Evolutionary conservation across 37 sponge, comb jelly and placozoan species (phyloP).

Genomic region (Agelas oroides): DNA sequence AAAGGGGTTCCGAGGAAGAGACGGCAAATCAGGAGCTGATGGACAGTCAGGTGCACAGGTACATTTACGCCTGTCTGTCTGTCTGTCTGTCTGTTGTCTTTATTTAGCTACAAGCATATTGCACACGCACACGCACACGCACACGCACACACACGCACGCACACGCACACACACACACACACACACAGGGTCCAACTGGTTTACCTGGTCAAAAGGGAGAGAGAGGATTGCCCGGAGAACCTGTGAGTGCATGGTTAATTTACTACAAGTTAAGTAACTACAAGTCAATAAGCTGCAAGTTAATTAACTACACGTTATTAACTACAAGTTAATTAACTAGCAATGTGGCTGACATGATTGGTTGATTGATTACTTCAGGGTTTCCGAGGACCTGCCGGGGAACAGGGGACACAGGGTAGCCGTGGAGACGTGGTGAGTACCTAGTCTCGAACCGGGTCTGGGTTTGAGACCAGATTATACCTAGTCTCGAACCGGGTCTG

Average conservation of each 20-base stretch:
- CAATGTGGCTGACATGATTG: too few species aligned
- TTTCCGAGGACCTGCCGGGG: conserved; percentile 46
- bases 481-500: too few species aligned
- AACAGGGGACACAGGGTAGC: conserved; percentile 51
- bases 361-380: too few species aligned
- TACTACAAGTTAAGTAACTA: background rate
- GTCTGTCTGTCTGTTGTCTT: too few species aligned
- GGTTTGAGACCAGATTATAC: too few species aligned
- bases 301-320: too few species aligned
- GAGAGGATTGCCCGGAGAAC: conserved; percentile 38
- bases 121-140: too few species aligned
- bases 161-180: background rate
- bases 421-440: conserved; percentile 62
- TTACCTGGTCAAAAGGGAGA: conserved; percentile 44
- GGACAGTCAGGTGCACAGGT: conserved; percentile 55
- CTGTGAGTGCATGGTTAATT: conserved; percentile 16
- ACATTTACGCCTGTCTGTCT: background rate
- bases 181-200: conserved; percentile 38
- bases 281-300: too few species aligned
- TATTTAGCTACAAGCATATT: too few species aligned
- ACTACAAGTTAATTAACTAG: too few species aligned
- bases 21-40: conserved; percentile 45
- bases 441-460: too few species aligned
- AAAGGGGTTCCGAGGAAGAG: conserved; percentile 48
- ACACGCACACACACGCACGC: background rate